A percentile compares a stretch with the other conserved stretches of the same genome.
These are phyloP conservation scores for Palythoa grandis DNA, from an alignment of 92 coral and sea anemone species.

Conservation along the genomic window DNA sequence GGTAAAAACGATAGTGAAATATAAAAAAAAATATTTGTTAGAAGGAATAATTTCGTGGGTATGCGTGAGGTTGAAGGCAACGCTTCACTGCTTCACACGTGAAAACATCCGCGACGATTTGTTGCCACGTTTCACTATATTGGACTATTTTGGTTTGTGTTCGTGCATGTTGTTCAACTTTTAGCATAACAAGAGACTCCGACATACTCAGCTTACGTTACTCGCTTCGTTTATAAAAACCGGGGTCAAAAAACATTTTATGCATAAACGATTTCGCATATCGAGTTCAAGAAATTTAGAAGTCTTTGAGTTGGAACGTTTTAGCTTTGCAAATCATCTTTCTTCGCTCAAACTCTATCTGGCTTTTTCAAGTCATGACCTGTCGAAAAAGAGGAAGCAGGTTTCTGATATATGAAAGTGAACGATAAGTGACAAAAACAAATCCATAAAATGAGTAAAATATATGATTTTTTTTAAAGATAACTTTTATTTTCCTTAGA, in stretches of 20 bases:
- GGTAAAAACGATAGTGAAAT: slow-evolving; percentile 70
- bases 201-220: background rate
- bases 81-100: slow-evolving; percentile 33
- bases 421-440: slow-evolving; percentile 36
- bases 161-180: slow-evolving; percentile 5
- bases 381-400: slow-evolving; percentile 40
- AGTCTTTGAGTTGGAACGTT: background rate
- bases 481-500: slow-evolving; percentile 26
- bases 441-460: slow-evolving; percentile 29
- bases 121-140: slow-evolving; percentile 45
- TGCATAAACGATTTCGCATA: background rate
- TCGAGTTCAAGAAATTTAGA: background rate
- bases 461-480: background rate
- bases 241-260: background rate
- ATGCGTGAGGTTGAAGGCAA: slow-evolving; percentile 14
- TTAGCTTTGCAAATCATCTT: slow-evolving; percentile 28
- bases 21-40: slow-evolving; percentile 8
- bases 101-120: slow-evolving; percentile 37
- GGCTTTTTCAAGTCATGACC: slow-evolving; percentile 35
- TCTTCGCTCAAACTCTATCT: slow-evolving; percentile 31
- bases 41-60: background rate
- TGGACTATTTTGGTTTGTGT: slow-evolving; percentile 4
- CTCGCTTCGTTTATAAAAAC: background rate
- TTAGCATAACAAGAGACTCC: slow-evolving; percentile 16
- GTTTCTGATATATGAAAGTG: slow-evolving; percentile 37